phyloP scores from a whole-genome alignment of 2,113 vertebrate species.

The Melanotaenia duboulayi region DNA sequence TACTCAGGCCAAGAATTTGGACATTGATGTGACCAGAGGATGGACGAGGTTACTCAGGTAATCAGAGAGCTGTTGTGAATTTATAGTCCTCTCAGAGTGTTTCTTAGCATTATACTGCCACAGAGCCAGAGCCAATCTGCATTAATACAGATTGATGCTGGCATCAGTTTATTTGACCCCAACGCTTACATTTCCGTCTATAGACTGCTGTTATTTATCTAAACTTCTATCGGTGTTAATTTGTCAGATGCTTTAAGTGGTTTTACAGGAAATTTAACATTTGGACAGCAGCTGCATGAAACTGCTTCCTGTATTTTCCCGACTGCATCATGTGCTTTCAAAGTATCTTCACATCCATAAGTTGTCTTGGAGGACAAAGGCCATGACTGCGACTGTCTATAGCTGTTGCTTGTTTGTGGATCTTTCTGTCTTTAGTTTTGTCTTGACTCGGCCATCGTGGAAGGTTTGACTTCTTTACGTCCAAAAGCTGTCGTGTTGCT shows the following conservation, averaged over 20 bases:
- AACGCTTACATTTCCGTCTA: not conserved
- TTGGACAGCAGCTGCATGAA: not conserved
- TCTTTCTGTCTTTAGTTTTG: too few relatives aligned
- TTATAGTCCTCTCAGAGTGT: constrained; percentile 1
- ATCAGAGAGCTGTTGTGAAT: constrained; percentile 15
- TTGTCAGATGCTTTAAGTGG: not conserved
- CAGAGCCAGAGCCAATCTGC: not conserved
- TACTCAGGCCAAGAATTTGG: constrained; percentile 2
- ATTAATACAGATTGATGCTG: constrained; percentile 8
- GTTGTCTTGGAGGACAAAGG: too few relatives aligned
- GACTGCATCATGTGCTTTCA: too few relatives aligned
- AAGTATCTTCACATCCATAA: too few relatives aligned
- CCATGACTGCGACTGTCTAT: too few relatives aligned
- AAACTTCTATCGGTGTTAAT: not conserved
- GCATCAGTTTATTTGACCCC: not conserved
- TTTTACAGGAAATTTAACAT: not conserved
- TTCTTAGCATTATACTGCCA: not conserved
- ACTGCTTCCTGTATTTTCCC: not conserved
- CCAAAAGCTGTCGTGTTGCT: too few relatives aligned
- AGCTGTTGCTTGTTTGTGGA: too few relatives aligned
- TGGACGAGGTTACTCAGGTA: constrained; percentile 25
- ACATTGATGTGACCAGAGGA: constrained; percentile 36
- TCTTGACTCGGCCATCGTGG: too few relatives aligned
- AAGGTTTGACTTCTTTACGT: too few relatives aligned
- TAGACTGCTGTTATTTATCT: not conserved